Evolutionary conservation across 2,888 invertebrate genomes (phyloP).

Genomic region (Stenodema calcarata): DNA sequence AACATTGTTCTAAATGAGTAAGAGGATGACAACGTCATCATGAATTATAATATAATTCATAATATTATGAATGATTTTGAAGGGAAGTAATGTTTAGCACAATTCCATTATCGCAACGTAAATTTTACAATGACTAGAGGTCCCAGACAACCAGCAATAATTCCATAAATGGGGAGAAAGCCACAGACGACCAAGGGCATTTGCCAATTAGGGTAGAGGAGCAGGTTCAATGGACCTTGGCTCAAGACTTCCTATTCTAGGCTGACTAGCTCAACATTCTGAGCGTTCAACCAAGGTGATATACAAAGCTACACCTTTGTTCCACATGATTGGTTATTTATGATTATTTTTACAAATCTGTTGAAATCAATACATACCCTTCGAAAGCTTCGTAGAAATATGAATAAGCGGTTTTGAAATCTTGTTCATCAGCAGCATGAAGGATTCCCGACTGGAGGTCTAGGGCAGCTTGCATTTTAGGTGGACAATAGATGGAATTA

Average conservation of each 20-base stretch:
- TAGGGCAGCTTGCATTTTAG: conserved; percentile 96
- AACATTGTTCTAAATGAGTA: no score
- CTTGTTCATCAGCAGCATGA: conserved; percentile 99
- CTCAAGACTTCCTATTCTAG: background rate
- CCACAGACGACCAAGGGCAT: conserved; percentile 1
- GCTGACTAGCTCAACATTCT: background rate
- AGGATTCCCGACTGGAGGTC: conserved; percentile 97
- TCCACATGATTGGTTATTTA: no score
- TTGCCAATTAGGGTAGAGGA: background rate
- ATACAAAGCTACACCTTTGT: no score
- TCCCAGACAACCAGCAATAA: background rate
- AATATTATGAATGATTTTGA: no score
- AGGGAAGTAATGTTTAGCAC: no score
- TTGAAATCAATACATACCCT: conserved; percentile 64
- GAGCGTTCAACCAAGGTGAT: no score
- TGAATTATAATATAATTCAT: no score
- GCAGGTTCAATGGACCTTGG: background rate
- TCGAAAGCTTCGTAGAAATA: conserved; percentile 99
- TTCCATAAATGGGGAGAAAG: conserved; percentile 17
- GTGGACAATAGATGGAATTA: conserved; percentile 98
- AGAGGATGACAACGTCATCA: no score
- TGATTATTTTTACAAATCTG: background rate
- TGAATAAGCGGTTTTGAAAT: conserved; percentile 99
- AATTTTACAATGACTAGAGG: no score
- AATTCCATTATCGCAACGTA: no score